phyloP scores from a whole-genome alignment of 2,797 vertebrate species.

The Harpagifer antarcticus region DNA sequence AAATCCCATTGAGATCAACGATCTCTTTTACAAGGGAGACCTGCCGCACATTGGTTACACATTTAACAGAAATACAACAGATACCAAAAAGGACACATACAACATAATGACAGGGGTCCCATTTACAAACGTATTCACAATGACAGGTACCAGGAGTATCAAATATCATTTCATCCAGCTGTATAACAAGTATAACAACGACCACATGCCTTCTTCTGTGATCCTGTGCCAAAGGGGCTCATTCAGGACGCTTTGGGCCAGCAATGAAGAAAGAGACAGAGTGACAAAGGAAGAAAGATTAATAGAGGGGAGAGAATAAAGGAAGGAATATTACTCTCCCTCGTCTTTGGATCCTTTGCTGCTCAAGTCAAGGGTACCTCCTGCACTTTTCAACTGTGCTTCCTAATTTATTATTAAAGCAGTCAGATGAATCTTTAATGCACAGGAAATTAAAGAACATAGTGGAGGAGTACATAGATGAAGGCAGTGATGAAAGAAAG shows the following conservation, averaged over 20 bases:
- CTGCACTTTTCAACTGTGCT: constrained; percentile 72
- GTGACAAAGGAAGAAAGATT: constrained; percentile 46
- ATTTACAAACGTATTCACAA: too few species aligned
- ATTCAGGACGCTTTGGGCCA: constrained; percentile 24
- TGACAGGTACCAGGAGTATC: too few species aligned
- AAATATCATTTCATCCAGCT: too few species aligned
- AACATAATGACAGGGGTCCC: too few species aligned
- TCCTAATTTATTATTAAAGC: constrained; percentile 79
- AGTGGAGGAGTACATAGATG: constrained; percentile 49
- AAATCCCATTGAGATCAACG: too few species aligned
- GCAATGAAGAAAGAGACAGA: constrained; percentile 18
- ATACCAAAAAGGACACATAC: too few species aligned
- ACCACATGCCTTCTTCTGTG: constrained; percentile 9
- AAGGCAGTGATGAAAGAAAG: constrained; percentile 51
- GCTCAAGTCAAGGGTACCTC: constrained; percentile 45
- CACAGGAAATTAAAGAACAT: constrained; percentile 82
- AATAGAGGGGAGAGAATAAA: constrained; percentile 39
- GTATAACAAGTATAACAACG: constrained; percentile 12
- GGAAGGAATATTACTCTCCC: constrained; percentile 49
- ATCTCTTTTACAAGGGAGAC: too few species aligned
- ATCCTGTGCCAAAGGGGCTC: constrained; percentile 26
- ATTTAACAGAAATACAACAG: too few species aligned
- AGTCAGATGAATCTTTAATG: constrained; percentile 82
- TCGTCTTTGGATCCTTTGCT: constrained; percentile 58
- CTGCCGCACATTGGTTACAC: too few species aligned